Conservation (phyloP, 2,113 vertebrate genomes). For the Odocoileus hemionus region DNA sequence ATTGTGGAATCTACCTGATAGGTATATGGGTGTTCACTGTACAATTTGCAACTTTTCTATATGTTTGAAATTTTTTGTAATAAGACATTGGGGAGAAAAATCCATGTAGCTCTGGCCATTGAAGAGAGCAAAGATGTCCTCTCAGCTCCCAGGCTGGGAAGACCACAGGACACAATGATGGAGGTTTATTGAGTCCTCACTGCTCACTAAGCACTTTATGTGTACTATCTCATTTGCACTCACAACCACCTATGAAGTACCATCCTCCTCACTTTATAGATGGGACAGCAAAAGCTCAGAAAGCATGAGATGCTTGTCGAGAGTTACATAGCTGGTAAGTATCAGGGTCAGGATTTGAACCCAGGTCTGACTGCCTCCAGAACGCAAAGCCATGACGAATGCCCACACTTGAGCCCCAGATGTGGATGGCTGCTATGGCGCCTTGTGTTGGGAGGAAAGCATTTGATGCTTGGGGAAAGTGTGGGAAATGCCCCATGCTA, state of each 20-base stretch:
- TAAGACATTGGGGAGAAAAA: neutral
- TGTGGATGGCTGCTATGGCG: neutral
- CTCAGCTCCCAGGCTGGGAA: neutral
- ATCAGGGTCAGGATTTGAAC: neutral
- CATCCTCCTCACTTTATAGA: neutral
- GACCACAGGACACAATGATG: neutral
- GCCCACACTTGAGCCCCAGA: neutral
- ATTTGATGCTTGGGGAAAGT: neutral
- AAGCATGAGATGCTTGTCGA: neutral
- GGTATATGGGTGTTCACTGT: neutral
- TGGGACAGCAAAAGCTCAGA: neutral
- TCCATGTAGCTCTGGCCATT: neutral
- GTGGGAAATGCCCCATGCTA: accelerated
- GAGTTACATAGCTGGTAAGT: neutral
- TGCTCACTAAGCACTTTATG: neutral
- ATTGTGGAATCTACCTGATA: neutral
- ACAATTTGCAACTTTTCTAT: neutral
- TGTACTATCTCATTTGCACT: neutral
- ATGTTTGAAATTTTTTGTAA: neutral
- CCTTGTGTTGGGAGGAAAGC: neutral
- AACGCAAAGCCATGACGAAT: neutral
- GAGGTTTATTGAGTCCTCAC: neutral
- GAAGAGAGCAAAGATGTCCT: neutral
- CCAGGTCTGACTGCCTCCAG: neutral
- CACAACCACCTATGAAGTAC: neutral